These are phyloP conservation scores for Dipodomys merriami DNA, from an alignment of 2,113 vertebrate genomes.

Conservation along the genomic window DNA sequence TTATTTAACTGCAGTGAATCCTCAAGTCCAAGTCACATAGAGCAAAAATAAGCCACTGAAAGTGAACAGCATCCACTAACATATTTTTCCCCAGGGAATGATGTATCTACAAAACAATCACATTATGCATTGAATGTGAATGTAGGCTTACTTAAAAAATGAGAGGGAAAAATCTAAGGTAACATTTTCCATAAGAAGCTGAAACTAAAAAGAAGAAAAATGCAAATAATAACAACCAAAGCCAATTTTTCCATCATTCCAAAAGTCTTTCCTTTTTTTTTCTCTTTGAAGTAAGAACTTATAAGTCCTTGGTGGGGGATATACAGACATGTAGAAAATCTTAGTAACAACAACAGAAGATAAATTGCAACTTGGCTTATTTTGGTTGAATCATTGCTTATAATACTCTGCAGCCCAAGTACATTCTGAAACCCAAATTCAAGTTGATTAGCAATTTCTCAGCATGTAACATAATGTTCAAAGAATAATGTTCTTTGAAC, in stretches of 20 bases:
- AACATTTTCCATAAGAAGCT: not conserved
- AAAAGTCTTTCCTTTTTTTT: not conserved
- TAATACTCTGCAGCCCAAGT: not conserved
- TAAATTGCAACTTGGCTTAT: not conserved
- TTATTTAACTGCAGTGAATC: constrained; percentile 52
- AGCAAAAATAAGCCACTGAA: not conserved
- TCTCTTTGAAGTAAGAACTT: not conserved
- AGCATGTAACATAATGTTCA: not conserved
- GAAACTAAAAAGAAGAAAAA: not conserved
- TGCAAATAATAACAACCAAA: too few species aligned
- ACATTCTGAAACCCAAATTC: not conserved
- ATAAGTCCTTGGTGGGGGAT: not conserved
- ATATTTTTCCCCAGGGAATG: not conserved
- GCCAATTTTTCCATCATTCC: not conserved
- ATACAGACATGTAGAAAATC: not conserved
- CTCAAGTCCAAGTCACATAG: constrained; percentile 35
- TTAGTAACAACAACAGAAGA: not conserved
- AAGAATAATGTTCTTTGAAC: not conserved
- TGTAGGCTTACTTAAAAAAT: not conserved
- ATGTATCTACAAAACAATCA: not conserved
- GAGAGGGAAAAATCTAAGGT: not conserved
- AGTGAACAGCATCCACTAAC: not conserved
- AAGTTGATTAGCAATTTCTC: not conserved
- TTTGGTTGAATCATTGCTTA: not conserved
- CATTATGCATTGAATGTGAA: constrained; percentile 22